These are phyloP conservation scores for Octodonta nipae DNA, from an alignment of 2,888 invertebrate genomes.

Conservation along the genomic window DNA sequence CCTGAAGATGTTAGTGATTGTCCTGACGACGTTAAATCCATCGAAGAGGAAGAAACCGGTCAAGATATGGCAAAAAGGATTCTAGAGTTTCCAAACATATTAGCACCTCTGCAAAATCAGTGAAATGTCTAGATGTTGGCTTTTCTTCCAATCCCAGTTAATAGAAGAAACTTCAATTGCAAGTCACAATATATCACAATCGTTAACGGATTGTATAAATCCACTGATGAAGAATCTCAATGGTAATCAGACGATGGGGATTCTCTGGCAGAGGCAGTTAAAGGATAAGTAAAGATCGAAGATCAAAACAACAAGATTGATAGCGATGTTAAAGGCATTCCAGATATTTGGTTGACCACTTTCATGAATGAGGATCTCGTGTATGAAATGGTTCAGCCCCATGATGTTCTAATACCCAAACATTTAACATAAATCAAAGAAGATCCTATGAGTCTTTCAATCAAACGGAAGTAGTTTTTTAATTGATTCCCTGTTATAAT, in stretches of 20 bases:
- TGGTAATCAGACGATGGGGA: conserved; percentile 66
- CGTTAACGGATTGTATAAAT: conserved; percentile 66
- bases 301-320: conserved; percentile 19
- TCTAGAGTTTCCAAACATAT: conserved; percentile 41
- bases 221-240: conserved; percentile 75
- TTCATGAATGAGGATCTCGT: conserved; percentile 81
- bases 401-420: conserved; percentile 79
- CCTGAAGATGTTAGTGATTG: conserved; percentile 49
- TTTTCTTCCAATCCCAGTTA: conserved; percentile 59
- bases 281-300: conserved; percentile 50
- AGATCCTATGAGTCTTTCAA: too few relatives aligned
- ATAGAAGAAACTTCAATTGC: conserved; percentile 74
- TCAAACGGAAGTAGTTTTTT: too few relatives aligned
- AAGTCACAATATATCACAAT: conserved; percentile 66
- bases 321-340: conserved; percentile 14
- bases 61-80: conserved; percentile 34
- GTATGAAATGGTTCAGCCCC: conserved; percentile 75
- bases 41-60: conserved; percentile 41
- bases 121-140: conserved; percentile 47
- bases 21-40: conserved; percentile 52
- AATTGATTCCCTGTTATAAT: too few relatives aligned
- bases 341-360: conserved; percentile 62
- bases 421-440: conserved; percentile 73
- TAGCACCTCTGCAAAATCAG: conserved; percentile 46
- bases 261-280: conserved; percentile 45